Conservation (phyloP, 1,140 invertebrate species). For the Panulirus ornatus region DNA sequence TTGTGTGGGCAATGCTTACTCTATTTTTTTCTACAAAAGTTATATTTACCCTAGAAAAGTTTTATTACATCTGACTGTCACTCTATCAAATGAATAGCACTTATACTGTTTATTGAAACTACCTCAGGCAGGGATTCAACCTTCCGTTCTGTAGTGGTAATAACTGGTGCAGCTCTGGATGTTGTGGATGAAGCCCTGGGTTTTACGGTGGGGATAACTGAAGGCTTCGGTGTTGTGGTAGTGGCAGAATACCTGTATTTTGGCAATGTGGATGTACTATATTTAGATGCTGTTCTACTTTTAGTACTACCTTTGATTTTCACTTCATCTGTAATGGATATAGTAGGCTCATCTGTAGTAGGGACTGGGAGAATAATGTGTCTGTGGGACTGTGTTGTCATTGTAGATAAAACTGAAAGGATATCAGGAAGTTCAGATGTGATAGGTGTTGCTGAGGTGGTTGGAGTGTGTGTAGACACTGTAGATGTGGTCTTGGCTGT, state of each 20-base stretch:
- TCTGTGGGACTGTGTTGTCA: not conserved
- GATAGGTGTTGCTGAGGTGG: not conserved
- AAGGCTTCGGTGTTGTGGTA: not conserved
- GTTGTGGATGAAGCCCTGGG: not conserved
- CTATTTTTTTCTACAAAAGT: not conserved
- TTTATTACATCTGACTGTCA: not conserved
- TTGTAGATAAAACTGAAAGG: not conserved
- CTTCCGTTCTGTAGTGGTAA: not conserved
- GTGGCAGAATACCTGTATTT: not conserved
- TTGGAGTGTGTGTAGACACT: not conserved
- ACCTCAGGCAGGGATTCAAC: not conserved
- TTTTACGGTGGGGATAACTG: not conserved
- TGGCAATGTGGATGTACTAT: not conserved
- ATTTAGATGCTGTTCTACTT: not conserved
- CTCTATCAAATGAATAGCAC: not conserved
- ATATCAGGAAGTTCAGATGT: not conserved
- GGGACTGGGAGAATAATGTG: not conserved
- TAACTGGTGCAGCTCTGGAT: not conserved
- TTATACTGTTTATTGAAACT: not conserved
- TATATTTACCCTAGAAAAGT: not conserved
- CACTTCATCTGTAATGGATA: not conserved
- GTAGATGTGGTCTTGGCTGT: not conserved
- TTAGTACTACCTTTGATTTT: not conserved
- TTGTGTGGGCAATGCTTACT: not conserved
- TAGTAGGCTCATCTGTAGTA: constrained; percentile 1